phyloP scores from a whole-genome alignment of 1,140 invertebrate species.

The Xylocopa sonorina region DNA sequence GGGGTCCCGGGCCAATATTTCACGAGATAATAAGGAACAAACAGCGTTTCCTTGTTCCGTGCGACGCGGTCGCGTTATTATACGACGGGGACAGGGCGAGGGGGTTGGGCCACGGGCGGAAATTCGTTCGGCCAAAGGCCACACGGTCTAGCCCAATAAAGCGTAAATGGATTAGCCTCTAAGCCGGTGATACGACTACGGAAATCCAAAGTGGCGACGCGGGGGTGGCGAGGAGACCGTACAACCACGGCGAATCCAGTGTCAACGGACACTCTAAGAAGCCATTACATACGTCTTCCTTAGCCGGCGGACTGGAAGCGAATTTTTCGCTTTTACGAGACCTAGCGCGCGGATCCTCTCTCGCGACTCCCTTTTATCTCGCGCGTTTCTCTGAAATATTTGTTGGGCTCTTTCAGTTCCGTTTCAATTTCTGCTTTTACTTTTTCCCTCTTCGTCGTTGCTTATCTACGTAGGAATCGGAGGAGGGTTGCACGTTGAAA shows the following conservation, averaged over 20 bases:
- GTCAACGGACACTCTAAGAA: slow-evolving; percentile 48
- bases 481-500: too few relatives aligned
- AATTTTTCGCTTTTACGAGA: slow-evolving; percentile 18
- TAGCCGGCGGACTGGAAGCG: neutral
- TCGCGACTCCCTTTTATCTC: neutral
- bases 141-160: slow-evolving; percentile 43
- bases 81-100: neutral
- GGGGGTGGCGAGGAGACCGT: slow-evolving; percentile 20
- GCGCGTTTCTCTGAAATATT: neutral
- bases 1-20: slow-evolving; percentile 26
- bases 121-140: slow-evolving; percentile 39
- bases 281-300: slow-evolving; percentile 40
- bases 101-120: too few relatives aligned
- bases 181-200: slow-evolving; percentile 45
- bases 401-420: neutral
- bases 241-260: slow-evolving; percentile 50
- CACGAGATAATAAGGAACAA: slow-evolving; percentile 50
- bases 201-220: slow-evolving; percentile 36
- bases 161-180: slow-evolving; percentile 52
- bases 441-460: neutral
- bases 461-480: neutral
- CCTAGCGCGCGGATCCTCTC: too few relatives aligned
- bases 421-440: neutral
- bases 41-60: slow-evolving; percentile 41
- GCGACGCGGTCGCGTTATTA: slow-evolving; percentile 25